These are phyloP conservation scores for Phaetusa simplex DNA, from an alignment of 2,113 vertebrate genomes.

Conservation along the genomic window DNA sequence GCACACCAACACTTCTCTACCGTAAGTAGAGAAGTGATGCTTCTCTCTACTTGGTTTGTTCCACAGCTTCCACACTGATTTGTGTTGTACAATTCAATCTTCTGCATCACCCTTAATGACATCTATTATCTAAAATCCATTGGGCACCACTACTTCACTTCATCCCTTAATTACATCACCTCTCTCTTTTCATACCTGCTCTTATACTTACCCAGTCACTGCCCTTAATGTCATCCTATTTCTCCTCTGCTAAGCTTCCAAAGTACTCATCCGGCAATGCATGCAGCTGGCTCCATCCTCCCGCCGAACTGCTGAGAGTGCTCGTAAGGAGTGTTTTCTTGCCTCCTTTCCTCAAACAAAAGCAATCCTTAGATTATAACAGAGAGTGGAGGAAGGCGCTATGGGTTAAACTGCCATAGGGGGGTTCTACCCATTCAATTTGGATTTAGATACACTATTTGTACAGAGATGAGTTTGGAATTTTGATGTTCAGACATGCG, in stretches of 20 bases:
- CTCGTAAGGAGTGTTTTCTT: slow-evolving; percentile 52
- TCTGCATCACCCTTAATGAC: slow-evolving; percentile 70
- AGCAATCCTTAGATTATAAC: slow-evolving; percentile 38
- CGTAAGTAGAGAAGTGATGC: slow-evolving; percentile 29
- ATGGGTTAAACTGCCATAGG: not conserved
- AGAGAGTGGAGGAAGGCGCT: not conserved
- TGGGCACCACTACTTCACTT: slow-evolving; percentile 63
- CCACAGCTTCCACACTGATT: slow-evolving; percentile 61
- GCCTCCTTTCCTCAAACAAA: slow-evolving; percentile 62
- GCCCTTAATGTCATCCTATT: slow-evolving; percentile 68
- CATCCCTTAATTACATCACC: slow-evolving; percentile 63
- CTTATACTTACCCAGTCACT: slow-evolving; percentile 54
- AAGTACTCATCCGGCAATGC: slow-evolving; percentile 34
- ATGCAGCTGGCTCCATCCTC: slow-evolving; percentile 29
- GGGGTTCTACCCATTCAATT: slow-evolving; percentile 20
- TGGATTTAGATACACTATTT: slow-evolving; percentile 31
- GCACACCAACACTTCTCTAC: slow-evolving; percentile 54
- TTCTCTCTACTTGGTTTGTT: slow-evolving; percentile 61
- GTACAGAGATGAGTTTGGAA: slow-evolving; percentile 16
- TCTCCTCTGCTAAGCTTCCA: slow-evolving; percentile 60
- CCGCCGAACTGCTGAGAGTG: not conserved
- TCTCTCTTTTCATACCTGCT: slow-evolving; percentile 64
- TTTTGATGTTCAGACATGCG: not conserved
- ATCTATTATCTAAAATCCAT: slow-evolving; percentile 71
- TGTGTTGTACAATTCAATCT: slow-evolving; percentile 69